A percentile compares a stretch with the other conserved stretches of the same genome.
Evolutionary conservation across 2,797 vertebrate genomes (phyloP).

Genomic region (Toxotes lorentzi): DNA sequence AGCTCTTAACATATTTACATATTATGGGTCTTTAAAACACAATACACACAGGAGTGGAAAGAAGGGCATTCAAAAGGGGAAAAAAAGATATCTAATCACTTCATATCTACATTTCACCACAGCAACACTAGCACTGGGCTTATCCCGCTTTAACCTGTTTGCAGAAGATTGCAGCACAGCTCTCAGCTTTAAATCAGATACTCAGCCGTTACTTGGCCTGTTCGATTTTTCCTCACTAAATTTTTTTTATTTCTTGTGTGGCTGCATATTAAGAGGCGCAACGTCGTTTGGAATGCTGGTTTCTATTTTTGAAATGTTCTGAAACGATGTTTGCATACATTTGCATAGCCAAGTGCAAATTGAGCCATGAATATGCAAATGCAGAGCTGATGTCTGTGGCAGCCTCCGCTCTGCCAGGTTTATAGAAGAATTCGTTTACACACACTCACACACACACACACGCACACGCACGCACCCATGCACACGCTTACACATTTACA

Average conservation of each 20-base stretch:
- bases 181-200: constrained; percentile 77
- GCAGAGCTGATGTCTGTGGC: constrained; percentile 87
- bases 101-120: constrained; percentile 44
- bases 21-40: constrained; percentile 49
- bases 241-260: constrained; percentile 71
- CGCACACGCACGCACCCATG: constrained; percentile 25
- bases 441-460: constrained; percentile 55
- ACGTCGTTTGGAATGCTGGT: constrained; percentile 86
- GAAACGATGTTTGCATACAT: constrained; percentile 91
- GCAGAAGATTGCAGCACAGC: constrained; percentile 56
- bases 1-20: constrained; percentile 57
- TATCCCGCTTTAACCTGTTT: constrained; percentile 73
- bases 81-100: constrained; percentile 54
- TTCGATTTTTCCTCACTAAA: constrained; percentile 76
- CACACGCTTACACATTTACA: constrained; percentile 65
- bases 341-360: constrained; percentile 91
- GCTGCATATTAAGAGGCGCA: constrained; percentile 86
- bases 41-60: constrained; percentile 36
- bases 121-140: constrained; percentile 41
- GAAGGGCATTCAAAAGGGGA: constrained; percentile 26
- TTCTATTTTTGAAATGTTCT: constrained; percentile 91
- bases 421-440: constrained; percentile 82
- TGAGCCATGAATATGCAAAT: constrained; percentile 91
- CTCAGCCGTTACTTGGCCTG: constrained; percentile 70
- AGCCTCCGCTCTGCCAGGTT: constrained; percentile 88